phyloP scores from a whole-genome alignment of 2,113 vertebrate genomes.

The Psophia crepitans region DNA sequence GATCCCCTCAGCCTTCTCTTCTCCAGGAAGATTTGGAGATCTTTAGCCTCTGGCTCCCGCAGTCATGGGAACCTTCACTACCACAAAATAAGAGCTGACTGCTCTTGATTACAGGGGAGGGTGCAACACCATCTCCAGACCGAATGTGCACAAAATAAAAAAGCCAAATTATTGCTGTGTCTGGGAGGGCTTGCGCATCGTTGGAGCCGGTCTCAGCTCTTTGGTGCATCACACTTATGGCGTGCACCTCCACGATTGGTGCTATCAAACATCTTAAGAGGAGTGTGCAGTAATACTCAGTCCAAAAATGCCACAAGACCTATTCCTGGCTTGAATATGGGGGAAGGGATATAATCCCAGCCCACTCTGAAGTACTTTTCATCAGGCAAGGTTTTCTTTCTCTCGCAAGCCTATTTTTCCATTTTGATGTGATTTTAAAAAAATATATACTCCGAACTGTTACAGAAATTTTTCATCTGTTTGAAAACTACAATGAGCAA shows the following conservation, averaged over 20 bases:
- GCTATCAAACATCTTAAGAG: not conserved
- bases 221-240: not conserved
- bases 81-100: not conserved
- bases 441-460: not conserved
- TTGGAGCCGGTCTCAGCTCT: not conserved
- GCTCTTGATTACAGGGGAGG: not conserved
- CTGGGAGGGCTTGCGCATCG: fast-evolving
- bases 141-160: not conserved
- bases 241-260: not conserved
- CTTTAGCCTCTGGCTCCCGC: not conserved
- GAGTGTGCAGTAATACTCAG: not conserved
- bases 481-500: conserved; percentile 50
- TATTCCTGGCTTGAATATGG: not conserved
- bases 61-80: not conserved
- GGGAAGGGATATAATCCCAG: not conserved
- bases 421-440: not conserved
- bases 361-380: not conserved
- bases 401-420: not conserved
- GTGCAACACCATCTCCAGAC: not conserved
- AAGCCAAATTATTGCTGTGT: not conserved
- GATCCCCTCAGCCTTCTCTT: too few species aligned
- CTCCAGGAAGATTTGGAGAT: not conserved
- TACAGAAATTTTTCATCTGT: conserved; percentile 2
- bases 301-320: not conserved
- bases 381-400: not conserved